Base-by-base conservation (phyloP, 2,113 vertebrate genomes). In the Quiscalus mexicanus region DNA sequence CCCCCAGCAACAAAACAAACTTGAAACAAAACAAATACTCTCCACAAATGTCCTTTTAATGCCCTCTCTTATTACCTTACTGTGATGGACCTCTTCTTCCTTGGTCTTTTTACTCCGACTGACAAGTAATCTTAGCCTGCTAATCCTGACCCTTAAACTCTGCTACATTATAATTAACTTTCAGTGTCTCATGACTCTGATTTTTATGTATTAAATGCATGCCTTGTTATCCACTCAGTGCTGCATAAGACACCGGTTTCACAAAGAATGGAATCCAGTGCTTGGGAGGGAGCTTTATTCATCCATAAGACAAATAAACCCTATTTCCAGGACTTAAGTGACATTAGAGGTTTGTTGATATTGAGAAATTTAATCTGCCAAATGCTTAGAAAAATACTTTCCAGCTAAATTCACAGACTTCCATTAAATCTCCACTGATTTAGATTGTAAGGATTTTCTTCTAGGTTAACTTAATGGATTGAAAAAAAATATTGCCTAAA, bases 61-160 rank as follows among this genome's bases (percentile, higher is more conserved):
- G 55, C 41, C 45, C 58, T 76, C 58, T 76, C 78, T 80, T 91
- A 75, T 77, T 75, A 56, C 88, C 31, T 44, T 92, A 47, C 50
- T 63, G 16, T 62, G 90, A 88, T 70, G 59, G 79, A 73, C 53
- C 45, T 73, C 64, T 70, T 94, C 58, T 97, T 85, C 55, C 53
- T 18, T 55, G 31, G 24, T 85, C 64, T 89, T 93, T 94, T 93
- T 69, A 59, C 67, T 93, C 33, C 47, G 3, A 63, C 59, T 88
- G 71, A 78, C 68, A 88, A 90, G 75, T 93, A 92, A 95, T 94
- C 79, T 53, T 80, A 86, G 83, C 83, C 56, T 53, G 37, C 47
- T 95, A 94, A 94, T 97, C 73, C 76, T 90, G 83, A 84, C 90
- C 79, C 88, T 95, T 95, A 84, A 93, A 92, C 52, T 93, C 82